Conservation (phyloP, 1,140 invertebrate genomes). For the Pseudomyrmex flavicornis region DNA sequence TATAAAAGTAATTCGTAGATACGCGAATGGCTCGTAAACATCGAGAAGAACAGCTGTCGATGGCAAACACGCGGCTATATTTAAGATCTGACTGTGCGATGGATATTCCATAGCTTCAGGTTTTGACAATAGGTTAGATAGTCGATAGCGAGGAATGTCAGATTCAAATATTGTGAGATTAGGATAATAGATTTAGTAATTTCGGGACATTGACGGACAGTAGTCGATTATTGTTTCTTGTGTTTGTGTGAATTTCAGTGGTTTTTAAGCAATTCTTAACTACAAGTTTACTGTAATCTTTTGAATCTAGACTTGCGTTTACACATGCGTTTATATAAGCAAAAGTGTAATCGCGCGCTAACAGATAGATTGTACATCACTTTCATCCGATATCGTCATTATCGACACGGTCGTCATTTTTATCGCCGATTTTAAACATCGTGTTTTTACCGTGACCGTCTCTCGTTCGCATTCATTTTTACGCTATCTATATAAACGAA, state of each 20-base stretch:
- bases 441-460: background rate
- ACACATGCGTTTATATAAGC: background rate
- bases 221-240: background rate
- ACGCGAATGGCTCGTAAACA: conserved; percentile 80
- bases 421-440: background rate
- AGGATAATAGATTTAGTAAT: conserved; percentile 16
- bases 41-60: conserved; percentile 82
- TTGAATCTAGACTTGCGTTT: conserved; percentile 36
- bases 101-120: conserved; percentile 41
- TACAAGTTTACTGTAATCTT: conserved; percentile 21
- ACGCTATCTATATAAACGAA: background rate
- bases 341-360: conserved; percentile 8
- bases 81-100: conserved; percentile 74
- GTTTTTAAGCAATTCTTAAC: conserved; percentile 49
- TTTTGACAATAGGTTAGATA: conserved; percentile 62
- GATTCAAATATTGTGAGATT: conserved; percentile 60
- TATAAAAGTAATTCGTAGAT: conserved; percentile 79
- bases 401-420: background rate
- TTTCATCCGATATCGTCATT: conserved; percentile 11
- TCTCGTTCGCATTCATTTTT: background rate
- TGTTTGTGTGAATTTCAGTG: conserved; percentile 29
- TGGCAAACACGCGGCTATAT: conserved; percentile 82
- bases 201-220: conserved; percentile 39
- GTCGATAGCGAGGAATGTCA: conserved; percentile 38
- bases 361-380: conserved; percentile 36